Conservation (phyloP, 2,888 invertebrate species). For the Cepaea hortensis region DNA sequence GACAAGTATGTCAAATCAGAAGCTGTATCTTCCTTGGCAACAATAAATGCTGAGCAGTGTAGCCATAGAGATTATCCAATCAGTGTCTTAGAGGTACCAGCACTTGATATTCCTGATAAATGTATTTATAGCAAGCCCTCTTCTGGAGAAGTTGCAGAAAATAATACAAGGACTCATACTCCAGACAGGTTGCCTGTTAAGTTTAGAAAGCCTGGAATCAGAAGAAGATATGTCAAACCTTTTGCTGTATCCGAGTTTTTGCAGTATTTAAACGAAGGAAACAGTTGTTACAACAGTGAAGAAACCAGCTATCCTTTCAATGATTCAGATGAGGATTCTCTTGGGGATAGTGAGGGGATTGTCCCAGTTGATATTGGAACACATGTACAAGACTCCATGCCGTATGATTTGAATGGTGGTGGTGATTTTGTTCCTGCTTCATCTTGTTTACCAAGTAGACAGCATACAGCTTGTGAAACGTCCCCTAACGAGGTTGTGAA, state of each 20-base stretch:
- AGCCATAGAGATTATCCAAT: too few relatives aligned
- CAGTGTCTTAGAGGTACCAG: background rate
- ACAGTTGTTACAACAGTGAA: background rate
- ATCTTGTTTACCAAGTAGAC: background rate
- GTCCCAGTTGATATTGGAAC: background rate
- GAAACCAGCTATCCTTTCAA: background rate
- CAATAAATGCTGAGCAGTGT: background rate
- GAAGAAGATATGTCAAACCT: constrained; percentile 8
- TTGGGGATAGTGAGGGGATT: background rate
- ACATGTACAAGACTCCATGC: background rate
- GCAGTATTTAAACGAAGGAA: constrained; percentile 16
- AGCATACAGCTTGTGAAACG: background rate
- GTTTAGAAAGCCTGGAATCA: background rate
- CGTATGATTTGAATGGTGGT: background rate
- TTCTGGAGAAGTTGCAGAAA: background rate
- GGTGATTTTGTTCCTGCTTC: background rate
- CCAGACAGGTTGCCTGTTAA: background rate
- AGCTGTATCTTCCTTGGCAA: too few relatives aligned
- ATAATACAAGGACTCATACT: too few relatives aligned
- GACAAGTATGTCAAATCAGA: background rate
- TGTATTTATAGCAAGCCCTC: background rate
- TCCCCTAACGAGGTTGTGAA: background rate
- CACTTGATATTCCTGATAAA: background rate
- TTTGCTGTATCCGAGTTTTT: constrained; percentile 35
- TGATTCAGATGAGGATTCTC: background rate